These are phyloP conservation scores for Haplochromis burtoni DNA, from an alignment of 2,113 vertebrate genomes.

Conservation along the genomic window DNA sequence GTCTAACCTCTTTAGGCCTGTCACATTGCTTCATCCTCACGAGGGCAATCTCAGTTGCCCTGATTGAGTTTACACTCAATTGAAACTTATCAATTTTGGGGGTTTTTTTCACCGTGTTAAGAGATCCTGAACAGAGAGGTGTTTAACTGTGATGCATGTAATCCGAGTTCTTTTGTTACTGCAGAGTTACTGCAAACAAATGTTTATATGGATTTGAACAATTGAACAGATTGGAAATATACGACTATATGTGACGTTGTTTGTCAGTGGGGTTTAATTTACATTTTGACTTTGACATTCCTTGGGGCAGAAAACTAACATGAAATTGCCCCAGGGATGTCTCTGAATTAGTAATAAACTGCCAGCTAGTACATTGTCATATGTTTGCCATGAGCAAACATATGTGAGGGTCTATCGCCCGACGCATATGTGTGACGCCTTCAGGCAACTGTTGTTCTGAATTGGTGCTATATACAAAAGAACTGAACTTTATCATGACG, in stretches of 20 bases:
- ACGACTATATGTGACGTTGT: neutral
- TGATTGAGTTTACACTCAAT: constrained; percentile 61
- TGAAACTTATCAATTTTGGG: constrained; percentile 54
- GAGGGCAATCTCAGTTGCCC: constrained; percentile 48
- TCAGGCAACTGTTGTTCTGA: neutral
- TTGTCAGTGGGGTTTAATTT: neutral
- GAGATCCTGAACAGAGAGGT: neutral
- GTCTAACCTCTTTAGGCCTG: constrained; percentile 66
- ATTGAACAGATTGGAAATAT: neutral
- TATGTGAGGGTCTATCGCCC: neutral
- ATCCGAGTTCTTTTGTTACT: neutral
- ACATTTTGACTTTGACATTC: neutral
- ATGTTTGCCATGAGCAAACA: constrained; percentile 21
- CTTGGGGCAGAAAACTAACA: neutral
- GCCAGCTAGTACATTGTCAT: neutral
- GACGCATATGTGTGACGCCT: neutral
- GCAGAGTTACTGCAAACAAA: neutral
- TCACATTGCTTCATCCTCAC: constrained; percentile 63
- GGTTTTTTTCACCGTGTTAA: neutral
- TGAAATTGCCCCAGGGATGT: neutral
- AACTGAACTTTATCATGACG: neutral
- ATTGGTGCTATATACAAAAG: neutral
- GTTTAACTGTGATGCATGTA: neutral
- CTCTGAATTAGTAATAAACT: neutral
- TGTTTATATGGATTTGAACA: neutral